Percentiles rank a stretch among this genome's conserved stretches.
These are phyloP conservation scores for Diadophis punctatus DNA, from an alignment of 2,113 vertebrate genomes.

Conservation along the genomic window DNA sequence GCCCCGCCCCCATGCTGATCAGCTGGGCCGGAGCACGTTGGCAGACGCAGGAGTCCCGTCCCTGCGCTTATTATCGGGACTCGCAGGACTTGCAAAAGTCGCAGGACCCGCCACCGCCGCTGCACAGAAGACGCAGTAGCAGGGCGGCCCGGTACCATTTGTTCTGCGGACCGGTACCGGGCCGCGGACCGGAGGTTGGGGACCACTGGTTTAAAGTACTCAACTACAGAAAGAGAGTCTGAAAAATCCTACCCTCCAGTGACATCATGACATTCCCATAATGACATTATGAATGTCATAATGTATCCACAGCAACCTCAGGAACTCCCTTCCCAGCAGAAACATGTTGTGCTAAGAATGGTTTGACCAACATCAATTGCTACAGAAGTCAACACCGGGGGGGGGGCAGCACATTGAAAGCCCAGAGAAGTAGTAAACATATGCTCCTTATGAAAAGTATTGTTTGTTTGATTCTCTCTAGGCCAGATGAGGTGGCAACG, in stretches of 20 bases:
- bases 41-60: too few relatives aligned
- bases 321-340: background rate
- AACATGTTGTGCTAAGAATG: background rate
- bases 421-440: background rate
- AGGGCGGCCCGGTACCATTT: too few relatives aligned
- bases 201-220: background rate
- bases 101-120: too few relatives aligned
- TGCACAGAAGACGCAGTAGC: too few relatives aligned
- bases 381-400: background rate
- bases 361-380: background rate
- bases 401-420: background rate
- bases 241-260: background rate
- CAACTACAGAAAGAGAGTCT: background rate
- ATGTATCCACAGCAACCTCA: background rate
- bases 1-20: too few relatives aligned
- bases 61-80: too few relatives aligned
- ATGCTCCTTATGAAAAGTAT: background rate
- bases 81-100: too few relatives aligned
- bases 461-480: background rate
- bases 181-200: too few relatives aligned
- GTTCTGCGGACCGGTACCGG: too few relatives aligned
- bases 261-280: background rate
- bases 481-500: background rate
- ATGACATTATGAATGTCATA: too few relatives aligned
- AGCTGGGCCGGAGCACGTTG: too few relatives aligned